Evolutionary conservation across 92 coral and sea anemone species (phyloP).

Genomic region (Palythoa heliodiscus): DNA sequence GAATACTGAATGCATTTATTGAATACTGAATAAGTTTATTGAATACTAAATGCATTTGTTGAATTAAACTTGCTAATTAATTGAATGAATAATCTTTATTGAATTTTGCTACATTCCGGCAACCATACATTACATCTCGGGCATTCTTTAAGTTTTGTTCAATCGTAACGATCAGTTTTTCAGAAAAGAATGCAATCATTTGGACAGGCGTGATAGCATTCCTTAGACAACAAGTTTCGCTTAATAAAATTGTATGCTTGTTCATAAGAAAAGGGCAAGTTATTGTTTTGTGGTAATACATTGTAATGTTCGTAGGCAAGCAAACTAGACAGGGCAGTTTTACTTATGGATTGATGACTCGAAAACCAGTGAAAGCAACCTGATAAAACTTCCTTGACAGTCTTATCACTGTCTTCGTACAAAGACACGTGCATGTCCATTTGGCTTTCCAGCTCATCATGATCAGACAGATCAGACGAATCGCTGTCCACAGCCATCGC

Average conservation of each 20-base stretch:
- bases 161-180: constrained; percentile 26
- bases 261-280: not conserved
- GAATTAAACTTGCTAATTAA: too few species aligned
- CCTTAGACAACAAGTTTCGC: constrained; percentile 41
- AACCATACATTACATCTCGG: too few species aligned
- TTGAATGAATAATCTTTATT: too few species aligned
- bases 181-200: constrained; percentile 63
- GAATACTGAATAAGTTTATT: too few species aligned
- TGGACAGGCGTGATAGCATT: constrained; percentile 52
- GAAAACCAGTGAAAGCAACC: constrained; percentile 67
- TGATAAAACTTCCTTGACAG: constrained; percentile 49
- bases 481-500: not conserved
- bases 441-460: too few species aligned
- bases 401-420: constrained; percentile 48
- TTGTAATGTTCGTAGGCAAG: constrained; percentile 29
- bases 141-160: constrained; percentile 35
- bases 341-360: constrained; percentile 53
- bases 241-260: constrained; percentile 17
- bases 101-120: too few species aligned
- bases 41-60: too few species aligned
- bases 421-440: constrained; percentile 49
- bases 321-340: constrained; percentile 53
- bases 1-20: too few species aligned
- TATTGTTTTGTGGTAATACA: not conserved
- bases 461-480: constrained; percentile 11